These are phyloP conservation scores for Mystacides longicornis DNA, from an alignment of 2,888 invertebrate species.

Conservation along the genomic window DNA sequence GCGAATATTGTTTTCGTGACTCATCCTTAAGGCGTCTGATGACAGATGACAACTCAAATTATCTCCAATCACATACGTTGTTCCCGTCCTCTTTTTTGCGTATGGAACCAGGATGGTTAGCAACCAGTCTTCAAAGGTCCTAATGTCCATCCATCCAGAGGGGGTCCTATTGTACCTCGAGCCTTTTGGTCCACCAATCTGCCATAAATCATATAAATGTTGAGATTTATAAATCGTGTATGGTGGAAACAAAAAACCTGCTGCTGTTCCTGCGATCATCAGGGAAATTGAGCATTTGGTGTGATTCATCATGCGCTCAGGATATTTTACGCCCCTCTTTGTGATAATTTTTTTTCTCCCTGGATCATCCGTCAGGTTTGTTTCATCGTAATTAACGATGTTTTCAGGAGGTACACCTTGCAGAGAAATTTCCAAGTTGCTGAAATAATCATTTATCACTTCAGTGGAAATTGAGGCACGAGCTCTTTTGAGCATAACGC, in stretches of 20 bases:
- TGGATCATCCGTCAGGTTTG: slow-evolving; percentile 33
- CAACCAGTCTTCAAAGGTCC: slow-evolving; percentile 27
- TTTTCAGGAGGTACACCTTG: slow-evolving; percentile 25
- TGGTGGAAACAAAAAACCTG: background rate
- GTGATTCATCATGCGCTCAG: slow-evolving; percentile 27
- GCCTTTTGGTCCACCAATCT: slow-evolving; percentile 28
- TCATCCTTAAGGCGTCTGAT: slow-evolving; percentile 27
- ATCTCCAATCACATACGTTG: slow-evolving; percentile 31
- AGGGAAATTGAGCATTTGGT: background rate
- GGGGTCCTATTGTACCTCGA: slow-evolving; percentile 29
- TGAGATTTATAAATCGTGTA: slow-evolving; percentile 24
- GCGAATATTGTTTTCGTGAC: slow-evolving; percentile 28
- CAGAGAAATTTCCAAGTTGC: slow-evolving; percentile 19
- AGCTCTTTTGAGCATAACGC: slow-evolving; percentile 17
- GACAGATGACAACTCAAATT: slow-evolving; percentile 29
- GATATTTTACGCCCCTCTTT: slow-evolving; percentile 30
- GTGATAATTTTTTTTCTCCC: slow-evolving; percentile 29
- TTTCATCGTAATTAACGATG: slow-evolving; percentile 34
- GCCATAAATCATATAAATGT: slow-evolving; percentile 29
- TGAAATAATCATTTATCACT: slow-evolving; percentile 18
- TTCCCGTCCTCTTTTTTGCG: slow-evolving; percentile 27
- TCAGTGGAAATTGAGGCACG: slow-evolving; percentile 13
- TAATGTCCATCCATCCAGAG: slow-evolving; percentile 28
- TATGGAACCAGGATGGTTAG: slow-evolving; percentile 26
- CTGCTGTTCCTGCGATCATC: background rate